Evolutionary conservation across 2,113 vertebrate species (phyloP).

Genomic region (Piaya cayana): DNA sequence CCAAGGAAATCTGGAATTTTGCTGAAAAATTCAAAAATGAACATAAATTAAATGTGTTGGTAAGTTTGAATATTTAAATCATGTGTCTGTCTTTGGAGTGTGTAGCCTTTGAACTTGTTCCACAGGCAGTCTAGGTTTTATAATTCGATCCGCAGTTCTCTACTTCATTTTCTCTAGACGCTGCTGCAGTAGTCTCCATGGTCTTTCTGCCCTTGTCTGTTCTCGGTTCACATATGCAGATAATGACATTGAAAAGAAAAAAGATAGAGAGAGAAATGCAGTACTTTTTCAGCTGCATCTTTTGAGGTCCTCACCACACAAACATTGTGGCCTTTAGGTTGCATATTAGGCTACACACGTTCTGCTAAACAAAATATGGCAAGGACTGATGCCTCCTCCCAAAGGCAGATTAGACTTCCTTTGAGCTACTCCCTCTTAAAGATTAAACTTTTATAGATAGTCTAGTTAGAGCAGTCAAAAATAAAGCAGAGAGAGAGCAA

Average conservation of each 20-base stretch:
- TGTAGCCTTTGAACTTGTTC: neutral
- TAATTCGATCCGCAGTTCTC: neutral
- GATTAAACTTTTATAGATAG: neutral
- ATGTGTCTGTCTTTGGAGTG: neutral
- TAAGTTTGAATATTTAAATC: slow-evolving; percentile 32
- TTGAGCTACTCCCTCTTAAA: neutral
- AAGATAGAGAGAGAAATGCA: neutral
- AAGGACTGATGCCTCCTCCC: neutral
- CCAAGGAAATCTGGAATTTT: slow-evolving; percentile 84
- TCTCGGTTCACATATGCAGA: neutral
- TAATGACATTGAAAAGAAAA: too few relatives aligned
- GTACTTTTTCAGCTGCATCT: neutral
- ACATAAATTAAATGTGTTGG: slow-evolving; percentile 80
- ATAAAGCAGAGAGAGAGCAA: neutral
- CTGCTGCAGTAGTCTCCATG: neutral
- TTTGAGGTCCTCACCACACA: neutral
- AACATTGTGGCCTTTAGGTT: neutral
- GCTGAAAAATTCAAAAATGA: slow-evolving; percentile 77
- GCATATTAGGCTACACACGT: neutral
- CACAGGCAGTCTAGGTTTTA: neutral
- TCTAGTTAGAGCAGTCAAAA: neutral
- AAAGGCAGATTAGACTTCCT: neutral
- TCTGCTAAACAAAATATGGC: neutral
- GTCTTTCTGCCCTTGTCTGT: neutral
- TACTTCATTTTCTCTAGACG: neutral